These are phyloP conservation scores for Sorex araneus DNA, from an alignment of 2,113 vertebrate species.

Conservation along the genomic window DNA sequence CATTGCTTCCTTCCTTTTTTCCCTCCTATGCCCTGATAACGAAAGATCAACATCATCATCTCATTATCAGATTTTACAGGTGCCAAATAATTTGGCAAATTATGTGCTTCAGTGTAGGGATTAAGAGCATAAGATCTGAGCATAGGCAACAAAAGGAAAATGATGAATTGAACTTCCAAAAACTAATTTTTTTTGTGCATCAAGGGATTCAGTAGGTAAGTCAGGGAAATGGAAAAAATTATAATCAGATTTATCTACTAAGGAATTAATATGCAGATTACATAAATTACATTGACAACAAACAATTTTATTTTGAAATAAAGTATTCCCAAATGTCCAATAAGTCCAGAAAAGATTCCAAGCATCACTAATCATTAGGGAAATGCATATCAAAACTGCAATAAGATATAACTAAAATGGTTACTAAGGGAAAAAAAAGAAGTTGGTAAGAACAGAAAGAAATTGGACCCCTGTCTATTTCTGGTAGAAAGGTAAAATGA, in stretches of 20 bases:
- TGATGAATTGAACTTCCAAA: not conserved
- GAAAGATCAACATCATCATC: not conserved
- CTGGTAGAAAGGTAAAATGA: not conserved
- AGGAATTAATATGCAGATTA: conserved; percentile 7
- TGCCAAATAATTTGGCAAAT: not conserved
- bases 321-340: not conserved
- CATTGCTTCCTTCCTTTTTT: too few species aligned
- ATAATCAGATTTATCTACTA: not conserved
- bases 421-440: not conserved
- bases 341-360: not conserved
- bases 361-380: not conserved
- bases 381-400: conserved; percentile 11
- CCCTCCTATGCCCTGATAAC: not conserved
- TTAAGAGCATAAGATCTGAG: not conserved
- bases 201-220: not conserved
- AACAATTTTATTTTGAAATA: not conserved
- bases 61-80: not conserved
- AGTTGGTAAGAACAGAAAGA: not conserved
- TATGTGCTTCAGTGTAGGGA: not conserved
- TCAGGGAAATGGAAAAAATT: not conserved
- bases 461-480: not conserved
- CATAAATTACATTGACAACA: not conserved
- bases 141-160: not conserved
- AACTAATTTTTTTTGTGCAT: conserved; percentile 4
- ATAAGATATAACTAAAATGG: not conserved